These are phyloP conservation scores for Sphaerophoria rueppellii DNA, from an alignment of 2,888 invertebrate genomes.

Conservation along the genomic window DNA sequence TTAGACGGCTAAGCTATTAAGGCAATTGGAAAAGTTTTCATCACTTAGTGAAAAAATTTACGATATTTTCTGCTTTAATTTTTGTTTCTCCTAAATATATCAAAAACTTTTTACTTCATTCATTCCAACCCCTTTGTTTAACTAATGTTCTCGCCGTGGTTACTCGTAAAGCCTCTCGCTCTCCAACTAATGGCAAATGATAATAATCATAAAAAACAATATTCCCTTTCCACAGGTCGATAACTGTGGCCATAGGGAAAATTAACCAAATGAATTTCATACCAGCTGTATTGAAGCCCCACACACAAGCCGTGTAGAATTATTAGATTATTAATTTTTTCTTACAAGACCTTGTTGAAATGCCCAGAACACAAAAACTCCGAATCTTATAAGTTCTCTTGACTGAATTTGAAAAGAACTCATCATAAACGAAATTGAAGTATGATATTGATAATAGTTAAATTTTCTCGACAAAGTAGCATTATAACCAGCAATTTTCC, in stretches of 20 bases:
- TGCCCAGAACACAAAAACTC: slow-evolving; percentile 3
- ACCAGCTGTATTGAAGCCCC: slow-evolving; percentile 60
- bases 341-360: slow-evolving; percentile 39
- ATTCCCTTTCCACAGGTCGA: slow-evolving; percentile 43
- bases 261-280: slow-evolving; percentile 55
- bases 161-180: slow-evolving; percentile 37
- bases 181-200: slow-evolving; percentile 60
- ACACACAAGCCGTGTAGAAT: slow-evolving; percentile 62
- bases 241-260: slow-evolving; percentile 36
- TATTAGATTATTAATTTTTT: slow-evolving; percentile 60
- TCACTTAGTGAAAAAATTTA: slow-evolving; percentile 49
- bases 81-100: slow-evolving; percentile 47
- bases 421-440: slow-evolving; percentile 65
- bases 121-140: slow-evolving; percentile 51
- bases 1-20: slow-evolving; percentile 52
- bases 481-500: slow-evolving; percentile 21
- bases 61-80: slow-evolving; percentile 31
- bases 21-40: slow-evolving; percentile 71
- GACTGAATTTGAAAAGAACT: slow-evolving; percentile 35
- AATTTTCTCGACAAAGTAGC: slow-evolving; percentile 30
- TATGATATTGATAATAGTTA: slow-evolving; percentile 63
- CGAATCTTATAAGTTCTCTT: slow-evolving; percentile 17
- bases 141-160: slow-evolving; percentile 50
- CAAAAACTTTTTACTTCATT: slow-evolving; percentile 61
- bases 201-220: slow-evolving; percentile 72